phyloP scores from a whole-genome alignment of 1,140 invertebrate species.

The Drosophila pallidifrons region DNA sequence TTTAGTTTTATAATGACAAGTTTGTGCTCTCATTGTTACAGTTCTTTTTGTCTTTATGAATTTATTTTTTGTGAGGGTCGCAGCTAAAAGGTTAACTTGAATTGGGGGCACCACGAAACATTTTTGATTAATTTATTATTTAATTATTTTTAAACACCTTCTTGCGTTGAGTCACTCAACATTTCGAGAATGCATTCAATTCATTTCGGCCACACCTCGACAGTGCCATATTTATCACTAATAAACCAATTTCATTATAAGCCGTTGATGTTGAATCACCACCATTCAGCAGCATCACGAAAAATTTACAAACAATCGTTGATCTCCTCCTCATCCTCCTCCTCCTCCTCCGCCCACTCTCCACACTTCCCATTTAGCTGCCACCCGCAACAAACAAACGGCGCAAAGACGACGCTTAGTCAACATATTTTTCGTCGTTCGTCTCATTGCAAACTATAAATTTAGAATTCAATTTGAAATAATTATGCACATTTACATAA shows the following conservation, averaged over 20 bases:
- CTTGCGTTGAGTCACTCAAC: slow-evolving; percentile 49
- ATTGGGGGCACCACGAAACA: slow-evolving; percentile 7
- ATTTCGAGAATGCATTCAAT: neutral
- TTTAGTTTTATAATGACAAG: slow-evolving; percentile 24
- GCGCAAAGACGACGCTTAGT: slow-evolving; percentile 34
- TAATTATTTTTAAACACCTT: slow-evolving; percentile 60
- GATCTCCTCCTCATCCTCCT: slow-evolving; percentile 2
- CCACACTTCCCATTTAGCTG: too few species aligned
- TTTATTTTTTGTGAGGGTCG: slow-evolving; percentile 1
- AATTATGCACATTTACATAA: slow-evolving; percentile 77
- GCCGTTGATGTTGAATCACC: slow-evolving; percentile 69
- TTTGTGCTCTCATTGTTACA: neutral
- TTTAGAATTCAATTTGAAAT: slow-evolving; percentile 80
- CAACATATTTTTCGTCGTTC: slow-evolving; percentile 60
- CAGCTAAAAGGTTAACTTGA: slow-evolving; percentile 6
- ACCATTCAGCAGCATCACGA: slow-evolving; percentile 37
- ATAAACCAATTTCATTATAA: slow-evolving; percentile 80
- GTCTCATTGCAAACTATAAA: slow-evolving; percentile 74
- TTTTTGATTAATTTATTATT: slow-evolving; percentile 60
- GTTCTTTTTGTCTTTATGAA: neutral
- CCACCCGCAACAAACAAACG: neutral
- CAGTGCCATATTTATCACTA: slow-evolving; percentile 67
- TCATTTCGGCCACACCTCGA: slow-evolving; percentile 49
- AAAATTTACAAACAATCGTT: slow-evolving; percentile 52
- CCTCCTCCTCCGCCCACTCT: neutral